Evolutionary conservation across 2,113 vertebrate species (phyloP).

Genomic region (Helogale parvula): DNA sequence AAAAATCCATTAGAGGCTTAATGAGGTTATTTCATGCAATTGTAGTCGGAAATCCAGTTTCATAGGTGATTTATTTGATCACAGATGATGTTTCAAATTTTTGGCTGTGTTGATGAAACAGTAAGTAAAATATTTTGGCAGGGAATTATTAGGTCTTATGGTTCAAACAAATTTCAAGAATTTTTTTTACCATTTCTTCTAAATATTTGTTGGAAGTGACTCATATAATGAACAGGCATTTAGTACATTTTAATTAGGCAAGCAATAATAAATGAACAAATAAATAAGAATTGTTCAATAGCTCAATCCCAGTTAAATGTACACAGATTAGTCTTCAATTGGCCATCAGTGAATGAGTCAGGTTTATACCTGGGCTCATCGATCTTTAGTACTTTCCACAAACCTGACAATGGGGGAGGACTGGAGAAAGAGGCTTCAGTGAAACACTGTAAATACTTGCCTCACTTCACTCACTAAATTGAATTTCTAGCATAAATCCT

Average conservation of each 20-base stretch:
- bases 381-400: conserved; percentile 41
- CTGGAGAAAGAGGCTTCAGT: background rate
- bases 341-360: background rate
- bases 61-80: conserved; percentile 24
- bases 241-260: background rate
- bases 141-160: background rate
- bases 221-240: background rate
- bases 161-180: conserved; percentile 9
- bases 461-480: conserved; percentile 56
- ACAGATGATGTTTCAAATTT: conserved; percentile 43
- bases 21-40: conserved; percentile 21
- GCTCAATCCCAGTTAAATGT: background rate
- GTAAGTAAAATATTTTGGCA: conserved; percentile 37
- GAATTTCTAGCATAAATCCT: conserved; percentile 67
- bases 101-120: conserved; percentile 35
- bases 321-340: background rate
- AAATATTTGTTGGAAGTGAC: conserved; percentile 20
- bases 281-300: background rate
- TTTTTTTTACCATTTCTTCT: background rate
- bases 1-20: background rate
- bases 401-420: background rate
- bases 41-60: background rate
- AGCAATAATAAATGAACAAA: background rate
- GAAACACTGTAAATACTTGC: conserved; percentile 51
- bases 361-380: background rate